Conservation (phyloP, 1,140 invertebrate genomes). For the Drosophila fuyamai region DNA sequence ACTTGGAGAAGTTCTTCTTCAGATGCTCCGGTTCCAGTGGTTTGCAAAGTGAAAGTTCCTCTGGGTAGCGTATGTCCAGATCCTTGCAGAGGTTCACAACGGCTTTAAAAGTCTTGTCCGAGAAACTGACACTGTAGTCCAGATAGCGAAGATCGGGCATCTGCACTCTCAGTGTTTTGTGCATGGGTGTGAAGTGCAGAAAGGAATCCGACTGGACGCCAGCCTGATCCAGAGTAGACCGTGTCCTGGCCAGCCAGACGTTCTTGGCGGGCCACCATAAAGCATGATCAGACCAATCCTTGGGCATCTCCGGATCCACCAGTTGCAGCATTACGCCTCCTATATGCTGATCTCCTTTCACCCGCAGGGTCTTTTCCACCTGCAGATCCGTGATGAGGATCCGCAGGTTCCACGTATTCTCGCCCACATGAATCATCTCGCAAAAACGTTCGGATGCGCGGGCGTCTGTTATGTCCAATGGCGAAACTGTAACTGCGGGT, state of each 20-base stretch:
- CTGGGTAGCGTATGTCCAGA: conserved; percentile 97
- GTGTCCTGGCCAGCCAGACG: conserved; percentile 96
- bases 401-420: conserved; percentile 98
- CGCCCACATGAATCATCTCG: conserved; percentile 88
- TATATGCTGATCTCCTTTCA: conserved; percentile 99
- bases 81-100: conserved; percentile 98
- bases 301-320: conserved; percentile 97
- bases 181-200: conserved; percentile 99
- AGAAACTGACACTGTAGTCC: conserved; percentile 98
- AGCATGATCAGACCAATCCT: conserved; percentile 99
- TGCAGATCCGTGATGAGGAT: conserved; percentile 98
- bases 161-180: conserved; percentile 96
- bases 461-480: conserved; percentile 25
- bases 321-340: conserved; percentile 99
- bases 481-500: conserved; percentile 37
- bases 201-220: conserved; percentile 98
- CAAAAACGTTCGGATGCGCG: conserved; percentile 24
- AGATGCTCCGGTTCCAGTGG: conserved; percentile 93
- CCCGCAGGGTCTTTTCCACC: conserved; percentile 94
- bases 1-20: conserved; percentile 94
- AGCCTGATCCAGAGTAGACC: conserved; percentile 98
- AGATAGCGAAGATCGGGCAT: conserved; percentile 97
- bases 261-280: conserved; percentile 99
- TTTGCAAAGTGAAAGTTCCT: conserved; percentile 97
- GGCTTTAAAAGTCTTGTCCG: conserved; percentile 97